Evolutionary conservation across 2,797 vertebrate genomes (phyloP), one percentile per base, ranked within the genome.

Genomic region (Sebastes matsubarae): DNA sequence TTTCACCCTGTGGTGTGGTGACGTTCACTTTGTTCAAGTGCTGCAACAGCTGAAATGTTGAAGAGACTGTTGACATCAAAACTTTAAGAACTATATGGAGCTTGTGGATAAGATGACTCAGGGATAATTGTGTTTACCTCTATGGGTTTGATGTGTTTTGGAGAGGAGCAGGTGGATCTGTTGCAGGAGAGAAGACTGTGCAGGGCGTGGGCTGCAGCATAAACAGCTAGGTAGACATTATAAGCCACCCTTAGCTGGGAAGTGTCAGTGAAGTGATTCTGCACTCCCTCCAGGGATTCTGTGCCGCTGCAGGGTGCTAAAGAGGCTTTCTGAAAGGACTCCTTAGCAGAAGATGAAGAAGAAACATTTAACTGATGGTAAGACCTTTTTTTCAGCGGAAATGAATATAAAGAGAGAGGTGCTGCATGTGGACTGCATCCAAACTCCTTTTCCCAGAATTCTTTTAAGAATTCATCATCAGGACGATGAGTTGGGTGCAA

Each of bases 211-310:
- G 94, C 94, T 24, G 90, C 93, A 27, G 93, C 94, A 69, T 95
- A 94, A 78, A 95, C 93, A 69, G 94, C 94, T 29, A 95, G 86
- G 78, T 96, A 95, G 12, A 95, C 84, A 36, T 94, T 95, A 68
- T 96, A 92, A 3, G 90, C 57, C 29, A 89, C 85, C 52, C 93
- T 89, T 2, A 96, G 79, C 38, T 92, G 89, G 58, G 93, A 91
- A 22, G 89, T 87, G 69, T 95, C 93, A 24, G 90, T 93, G 52
- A 94, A 90, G 20, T 9, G 60, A 75, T 76, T 87, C 14, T 92
- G 82, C 13, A 87, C 58, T 16, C 36, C 72, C 32, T 88, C 55
- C 54, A 96, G 83, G 20, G 90, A 92, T 68, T 95, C 94, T 38
- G 68, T 77, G 11, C 93, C 94, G 8, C 68, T 94, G 83, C 95